Percentiles rank a stretch among this genome's conserved stretches.
Evolutionary conservation across 2,888 invertebrate species (phyloP).

Genomic region (Drosophila sordidapex): DNA sequence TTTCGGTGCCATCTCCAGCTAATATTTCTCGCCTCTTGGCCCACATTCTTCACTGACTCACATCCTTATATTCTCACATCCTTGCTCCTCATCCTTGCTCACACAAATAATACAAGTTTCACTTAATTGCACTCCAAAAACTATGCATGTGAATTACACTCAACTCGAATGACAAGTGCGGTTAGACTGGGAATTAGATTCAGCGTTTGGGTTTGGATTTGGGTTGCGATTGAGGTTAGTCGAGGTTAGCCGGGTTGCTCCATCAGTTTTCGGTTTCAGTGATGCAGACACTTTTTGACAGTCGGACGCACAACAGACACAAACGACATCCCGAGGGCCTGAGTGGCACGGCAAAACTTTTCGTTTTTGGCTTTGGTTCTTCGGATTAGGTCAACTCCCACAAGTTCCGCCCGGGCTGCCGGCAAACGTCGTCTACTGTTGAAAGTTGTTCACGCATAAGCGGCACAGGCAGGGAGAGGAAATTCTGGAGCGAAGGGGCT

Average conservation of each 20-base stretch:
- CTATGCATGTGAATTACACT: constrained; percentile 74
- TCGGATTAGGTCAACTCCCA: constrained; percentile 46
- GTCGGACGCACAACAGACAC: constrained; percentile 56
- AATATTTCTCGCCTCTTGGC: constrained; percentile 61
- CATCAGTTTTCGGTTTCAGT: constrained; percentile 59
- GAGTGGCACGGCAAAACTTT: constrained; percentile 61
- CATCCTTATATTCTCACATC: constrained; percentile 12
- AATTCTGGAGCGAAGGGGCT: constrained; percentile 4
- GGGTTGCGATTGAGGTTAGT: constrained; percentile 3
- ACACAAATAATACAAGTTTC: constrained; percentile 74
- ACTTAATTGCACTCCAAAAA: constrained; percentile 76
- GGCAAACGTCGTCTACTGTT: constrained; percentile 51
- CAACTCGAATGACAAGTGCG: constrained; percentile 64
- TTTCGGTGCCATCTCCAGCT: constrained; percentile 55
- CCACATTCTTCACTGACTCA: constrained; percentile 36
- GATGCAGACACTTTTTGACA: constrained; percentile 61
- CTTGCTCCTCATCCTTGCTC: constrained; percentile 1
- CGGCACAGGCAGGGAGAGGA: constrained; percentile 38
- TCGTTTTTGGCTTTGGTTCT: constrained; percentile 31
- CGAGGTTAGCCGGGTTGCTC: constrained; percentile 10
- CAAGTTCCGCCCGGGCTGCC: constrained; percentile 5
- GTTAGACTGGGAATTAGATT: constrained; percentile 12
- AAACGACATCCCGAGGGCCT: constrained; percentile 48
- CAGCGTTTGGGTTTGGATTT: not conserved
- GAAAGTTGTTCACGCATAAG: constrained; percentile 67